Evolutionary conservation across 1,140 invertebrate species (phyloP).

Genomic region (Zelostemma sp.): DNA sequence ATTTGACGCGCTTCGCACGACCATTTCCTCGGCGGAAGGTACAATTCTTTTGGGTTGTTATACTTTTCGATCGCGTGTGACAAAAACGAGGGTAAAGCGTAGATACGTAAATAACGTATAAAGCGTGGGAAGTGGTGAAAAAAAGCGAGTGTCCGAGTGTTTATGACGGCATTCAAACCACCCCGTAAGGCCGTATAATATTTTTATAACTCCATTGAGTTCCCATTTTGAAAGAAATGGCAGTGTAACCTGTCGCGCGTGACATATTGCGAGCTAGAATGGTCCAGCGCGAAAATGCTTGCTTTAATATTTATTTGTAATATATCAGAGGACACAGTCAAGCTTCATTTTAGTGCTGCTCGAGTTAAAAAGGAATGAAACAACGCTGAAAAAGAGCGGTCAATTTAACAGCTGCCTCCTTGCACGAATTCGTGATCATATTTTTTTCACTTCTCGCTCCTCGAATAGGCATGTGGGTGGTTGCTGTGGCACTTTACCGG

Average conservation of each 20-base stretch:
- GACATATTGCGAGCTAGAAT: slow-evolving; percentile 41
- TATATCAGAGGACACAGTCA: slow-evolving; percentile 34
- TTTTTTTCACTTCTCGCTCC: slow-evolving; percentile 55
- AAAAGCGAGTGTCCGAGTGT: neutral
- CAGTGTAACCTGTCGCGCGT: slow-evolving; percentile 2
- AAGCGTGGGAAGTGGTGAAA: neutral
- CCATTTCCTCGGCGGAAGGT: slow-evolving; percentile 62
- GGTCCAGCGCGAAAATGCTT: slow-evolving; percentile 2
- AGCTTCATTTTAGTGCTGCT: slow-evolving; percentile 41
- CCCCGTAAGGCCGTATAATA: slow-evolving; percentile 5
- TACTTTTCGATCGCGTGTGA: slow-evolving; percentile 17
- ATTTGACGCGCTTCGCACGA: slow-evolving; percentile 56
- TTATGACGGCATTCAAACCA: slow-evolving; percentile 10
- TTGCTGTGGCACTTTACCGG: slow-evolving; percentile 62
- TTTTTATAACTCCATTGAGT: slow-evolving; percentile 36
- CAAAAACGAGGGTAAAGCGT: too few relatives aligned
- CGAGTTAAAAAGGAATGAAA: slow-evolving; percentile 29
- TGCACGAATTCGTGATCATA: slow-evolving; percentile 46
- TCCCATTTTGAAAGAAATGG: slow-evolving; percentile 9
- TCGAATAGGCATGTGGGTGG: slow-evolving; percentile 64
- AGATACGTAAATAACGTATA: too few relatives aligned
- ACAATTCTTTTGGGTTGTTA: too few relatives aligned
- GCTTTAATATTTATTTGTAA: slow-evolving; percentile 38
- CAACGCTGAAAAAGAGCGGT: slow-evolving; percentile 45
- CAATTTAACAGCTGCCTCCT: slow-evolving; percentile 62